These are phyloP conservation scores for Hetaerina americana DNA, from an alignment of 1,140 invertebrate genomes.

Conservation along the genomic window DNA sequence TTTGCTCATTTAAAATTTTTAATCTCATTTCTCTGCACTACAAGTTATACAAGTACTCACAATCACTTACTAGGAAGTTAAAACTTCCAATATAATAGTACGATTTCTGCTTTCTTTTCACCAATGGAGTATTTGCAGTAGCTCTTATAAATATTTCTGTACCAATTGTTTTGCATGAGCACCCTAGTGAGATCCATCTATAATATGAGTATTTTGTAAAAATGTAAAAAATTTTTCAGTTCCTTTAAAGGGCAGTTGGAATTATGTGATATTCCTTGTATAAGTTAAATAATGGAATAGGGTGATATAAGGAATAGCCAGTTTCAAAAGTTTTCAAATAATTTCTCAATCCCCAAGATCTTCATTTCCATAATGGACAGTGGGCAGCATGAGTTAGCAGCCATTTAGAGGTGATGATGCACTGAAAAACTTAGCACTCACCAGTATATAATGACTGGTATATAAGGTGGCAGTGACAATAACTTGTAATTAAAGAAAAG, in stretches of 20 bases:
- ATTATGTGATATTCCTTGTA: conserved; percentile 8
- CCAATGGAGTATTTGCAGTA: conserved; percentile 7
- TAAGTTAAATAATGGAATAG: conserved; percentile 5
- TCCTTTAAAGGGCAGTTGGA: conserved; percentile 6
- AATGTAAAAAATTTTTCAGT: conserved; percentile 16
- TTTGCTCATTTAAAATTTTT: not conserved
- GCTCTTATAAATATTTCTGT: conserved; percentile 2
- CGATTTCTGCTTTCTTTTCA: not conserved
- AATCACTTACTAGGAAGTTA: conserved; percentile 3
- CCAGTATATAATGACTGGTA: not conserved
- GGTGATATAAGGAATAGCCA: not conserved
- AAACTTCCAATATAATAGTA: conserved; percentile 3
- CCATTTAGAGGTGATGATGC: not conserved
- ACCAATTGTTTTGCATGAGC: not conserved
- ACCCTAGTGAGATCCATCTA: not conserved
- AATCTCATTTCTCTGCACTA: not conserved
- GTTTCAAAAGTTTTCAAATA: conserved; percentile 1
- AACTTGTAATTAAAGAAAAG: not conserved
- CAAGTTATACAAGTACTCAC: conserved; percentile 8
- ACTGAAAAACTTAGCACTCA: not conserved
- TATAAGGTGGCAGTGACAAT: not conserved
- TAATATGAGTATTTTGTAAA: conserved; percentile 15
- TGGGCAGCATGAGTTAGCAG: not conserved
- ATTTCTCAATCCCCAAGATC: not conserved
- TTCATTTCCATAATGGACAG: not conserved